Percentiles rank a stretch among this genome's conserved stretches.
Evolutionary conservation across 2,888 invertebrate species (phyloP).

Genomic region (Apodemia duryi): DNA sequence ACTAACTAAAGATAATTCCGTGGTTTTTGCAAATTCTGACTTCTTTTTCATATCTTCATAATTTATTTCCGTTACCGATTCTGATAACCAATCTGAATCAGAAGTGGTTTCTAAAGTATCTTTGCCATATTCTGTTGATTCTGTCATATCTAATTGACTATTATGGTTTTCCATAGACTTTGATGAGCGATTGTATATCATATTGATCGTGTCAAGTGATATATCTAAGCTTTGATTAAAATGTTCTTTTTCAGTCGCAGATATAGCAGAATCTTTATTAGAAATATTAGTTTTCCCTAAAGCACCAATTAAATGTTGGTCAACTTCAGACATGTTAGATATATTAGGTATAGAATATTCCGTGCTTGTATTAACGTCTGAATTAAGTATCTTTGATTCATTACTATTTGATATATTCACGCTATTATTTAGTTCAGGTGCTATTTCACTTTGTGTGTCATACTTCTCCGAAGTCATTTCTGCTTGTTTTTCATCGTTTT

Average conservation of each 20-base stretch:
- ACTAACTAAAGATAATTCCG: conserved; percentile 24
- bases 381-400: conserved; percentile 30
- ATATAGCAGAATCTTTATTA: conserved; percentile 26
- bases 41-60: conserved; percentile 52
- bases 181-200: conserved; percentile 58
- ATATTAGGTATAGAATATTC: conserved; percentile 35
- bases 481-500: conserved; percentile 13
- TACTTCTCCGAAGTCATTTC: conserved; percentile 16
- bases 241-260: not conserved
- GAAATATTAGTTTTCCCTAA: conserved; percentile 20
- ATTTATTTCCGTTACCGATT: conserved; percentile 55
- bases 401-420: not conserved
- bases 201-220: conserved; percentile 58
- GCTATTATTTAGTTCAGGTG: not conserved
- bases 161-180: conserved; percentile 48
- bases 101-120: conserved; percentile 34
- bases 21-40: conserved; percentile 48
- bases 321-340: conserved; percentile 19
- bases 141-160: conserved; percentile 27
- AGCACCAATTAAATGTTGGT: conserved; percentile 26
- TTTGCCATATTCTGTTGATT: not conserved
- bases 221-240: conserved; percentile 47
- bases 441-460: conserved; percentile 27
- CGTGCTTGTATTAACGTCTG: conserved; percentile 32
- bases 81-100: conserved; percentile 63